phyloP scores from a whole-genome alignment of 2,797 vertebrate genomes.

The Chromobotia macracanthus region DNA sequence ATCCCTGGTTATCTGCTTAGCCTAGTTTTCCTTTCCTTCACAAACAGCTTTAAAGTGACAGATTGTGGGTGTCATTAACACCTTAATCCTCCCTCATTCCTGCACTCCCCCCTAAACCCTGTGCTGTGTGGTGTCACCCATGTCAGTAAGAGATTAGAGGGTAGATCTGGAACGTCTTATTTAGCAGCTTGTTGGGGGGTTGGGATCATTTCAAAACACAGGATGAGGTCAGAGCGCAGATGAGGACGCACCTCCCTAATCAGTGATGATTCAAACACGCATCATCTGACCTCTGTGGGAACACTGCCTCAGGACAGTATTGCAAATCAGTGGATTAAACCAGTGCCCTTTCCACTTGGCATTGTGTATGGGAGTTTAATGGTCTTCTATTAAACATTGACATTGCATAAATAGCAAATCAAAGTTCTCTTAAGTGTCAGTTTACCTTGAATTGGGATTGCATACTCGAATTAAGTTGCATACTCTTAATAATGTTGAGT shows the following conservation, averaged over 20 bases:
- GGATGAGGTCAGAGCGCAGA: slow-evolving; percentile 26
- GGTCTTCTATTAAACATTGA: not conserved
- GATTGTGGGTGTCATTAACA: slow-evolving; percentile 41
- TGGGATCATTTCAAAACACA: slow-evolving; percentile 42
- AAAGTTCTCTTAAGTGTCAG: not conserved
- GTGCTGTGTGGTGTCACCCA: slow-evolving; percentile 71
- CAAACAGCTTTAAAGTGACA: slow-evolving; percentile 39
- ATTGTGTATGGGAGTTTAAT: not conserved
- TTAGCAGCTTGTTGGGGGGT: slow-evolving; percentile 44
- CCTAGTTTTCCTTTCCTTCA: slow-evolving; percentile 40
- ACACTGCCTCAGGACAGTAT: not conserved
- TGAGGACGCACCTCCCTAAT: slow-evolving; percentile 25
- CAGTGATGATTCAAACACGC: slow-evolving; percentile 31
- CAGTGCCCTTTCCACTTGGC: no score
- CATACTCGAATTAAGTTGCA: no score
- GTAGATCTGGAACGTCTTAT: slow-evolving; percentile 58
- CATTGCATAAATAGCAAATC: not conserved
- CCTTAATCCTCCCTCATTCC: slow-evolving; percentile 63
- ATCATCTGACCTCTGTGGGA: slow-evolving; percentile 25
- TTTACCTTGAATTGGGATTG: no score
- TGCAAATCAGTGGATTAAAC: not conserved
- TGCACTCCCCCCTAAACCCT: slow-evolving; percentile 24
- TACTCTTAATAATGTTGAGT: no score
- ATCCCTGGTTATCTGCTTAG: slow-evolving; percentile 21
- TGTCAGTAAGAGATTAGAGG: slow-evolving; percentile 67